These are phyloP conservation scores for Cyrtorhinus lividipennis DNA, from an alignment of 1,140 invertebrate genomes.

Conservation along the genomic window DNA sequence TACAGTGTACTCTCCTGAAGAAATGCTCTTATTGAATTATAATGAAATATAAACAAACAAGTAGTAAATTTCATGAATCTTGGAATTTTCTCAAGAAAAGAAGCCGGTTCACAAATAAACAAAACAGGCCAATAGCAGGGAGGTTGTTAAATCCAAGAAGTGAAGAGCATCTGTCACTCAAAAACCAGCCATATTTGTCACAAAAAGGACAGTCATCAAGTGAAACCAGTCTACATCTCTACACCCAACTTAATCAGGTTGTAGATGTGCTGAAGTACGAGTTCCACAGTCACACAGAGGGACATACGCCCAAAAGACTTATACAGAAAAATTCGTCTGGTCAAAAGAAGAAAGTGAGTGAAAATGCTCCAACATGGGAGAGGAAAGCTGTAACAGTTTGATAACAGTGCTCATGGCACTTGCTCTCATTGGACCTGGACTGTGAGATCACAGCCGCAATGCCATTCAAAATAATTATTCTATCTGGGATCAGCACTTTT, in stretches of 20 bases:
- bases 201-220: neutral
- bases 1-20: too few relatives aligned
- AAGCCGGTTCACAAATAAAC: neutral
- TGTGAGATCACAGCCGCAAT: neutral
- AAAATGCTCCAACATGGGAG: neutral
- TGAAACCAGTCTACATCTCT: neutral
- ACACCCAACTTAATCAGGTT: neutral
- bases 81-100: neutral
- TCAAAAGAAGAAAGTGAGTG: neutral
- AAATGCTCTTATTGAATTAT: too few relatives aligned
- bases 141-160: neutral
- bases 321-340: neutral
- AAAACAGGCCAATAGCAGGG: neutral
- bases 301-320: neutral
- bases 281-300: neutral
- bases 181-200: neutral
- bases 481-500: too few relatives aligned
- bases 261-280: constrained; percentile 2
- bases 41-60: too few relatives aligned
- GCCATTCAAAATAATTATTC: neutral
- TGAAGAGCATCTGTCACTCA: neutral
- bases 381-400: neutral
- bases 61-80: too few relatives aligned
- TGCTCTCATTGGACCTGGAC: neutral
- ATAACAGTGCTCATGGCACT: neutral